Base-by-base conservation (phyloP, 1,140 invertebrate genomes). In the Aphaenogaster ashmeadi region DNA sequence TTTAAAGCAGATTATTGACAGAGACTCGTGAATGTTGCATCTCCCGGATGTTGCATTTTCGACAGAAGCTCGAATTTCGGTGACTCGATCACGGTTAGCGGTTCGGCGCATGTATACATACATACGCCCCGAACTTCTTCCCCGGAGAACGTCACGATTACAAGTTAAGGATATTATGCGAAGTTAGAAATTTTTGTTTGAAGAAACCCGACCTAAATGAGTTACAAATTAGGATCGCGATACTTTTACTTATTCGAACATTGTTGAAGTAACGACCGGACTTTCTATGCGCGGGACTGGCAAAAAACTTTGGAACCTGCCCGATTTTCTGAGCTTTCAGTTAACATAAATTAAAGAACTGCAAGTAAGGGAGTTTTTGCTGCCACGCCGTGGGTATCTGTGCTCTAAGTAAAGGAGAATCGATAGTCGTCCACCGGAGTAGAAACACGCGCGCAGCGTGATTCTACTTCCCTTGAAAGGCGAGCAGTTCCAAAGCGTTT, bases 301-400 rank as follows among this genome's bases (percentile, higher is more conserved):
- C 69, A 84, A 84, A 47, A 67, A 84, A 84, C 80, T 84, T 84
- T 33, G 80, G 52, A 60, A 54, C 27, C 67, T 54, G 27, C 13
- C 52, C 80, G 80, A 84, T 84, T 84, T 74, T 62, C 80, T 47
- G 80, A 60, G 80, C 80, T 84, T 84, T 84, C 80, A 75, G 80
- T 84, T 84, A 84, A 84, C 80, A 84, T 84, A 84, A 84, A 84
- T 84, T 84, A 84, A 84, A 84, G 80, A 84, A 74, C 69, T 75
- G 80, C 80, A 74, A 84, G 80, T 75, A 84, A 84, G 41, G 33
- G 80, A 75, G 69, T 84, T 84, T 86, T 86, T 86, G 83, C 62
- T 52, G 2, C 3, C 60, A 36, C 47, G 41, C 74, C n/a, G 74
- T 33, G 60, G 47, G 58, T 78, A 79, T 86, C 71, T 86, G 44